A percentile compares a stretch with the other conserved stretches of the same genome.
Conservation (phyloP, 2,888 invertebrate genomes). For the Calephelis perditalis region DNA sequence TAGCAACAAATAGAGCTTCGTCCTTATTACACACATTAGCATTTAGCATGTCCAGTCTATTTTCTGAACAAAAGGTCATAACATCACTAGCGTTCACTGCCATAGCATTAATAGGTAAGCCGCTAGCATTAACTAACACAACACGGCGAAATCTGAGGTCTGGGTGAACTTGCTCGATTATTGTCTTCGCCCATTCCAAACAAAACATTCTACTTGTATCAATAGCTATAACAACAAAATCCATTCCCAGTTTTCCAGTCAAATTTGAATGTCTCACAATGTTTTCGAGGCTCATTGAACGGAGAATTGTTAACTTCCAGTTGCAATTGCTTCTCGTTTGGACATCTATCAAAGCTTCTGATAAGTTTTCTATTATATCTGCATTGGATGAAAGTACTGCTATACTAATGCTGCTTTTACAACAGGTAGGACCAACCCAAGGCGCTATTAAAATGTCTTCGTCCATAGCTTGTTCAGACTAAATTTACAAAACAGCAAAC, state of each 20-base stretch:
- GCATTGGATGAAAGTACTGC: constrained; percentile 57
- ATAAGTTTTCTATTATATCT: constrained; percentile 56
- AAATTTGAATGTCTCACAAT: constrained; percentile 48
- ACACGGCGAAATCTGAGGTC: constrained; percentile 58
- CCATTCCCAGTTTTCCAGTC: constrained; percentile 58
- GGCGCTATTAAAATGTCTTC: constrained; percentile 50
- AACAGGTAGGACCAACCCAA: constrained; percentile 60
- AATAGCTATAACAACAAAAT: constrained; percentile 60
- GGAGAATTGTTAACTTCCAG: constrained; percentile 59
- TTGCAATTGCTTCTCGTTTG: constrained; percentile 50
- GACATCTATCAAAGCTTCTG: constrained; percentile 51
- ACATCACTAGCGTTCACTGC: constrained; percentile 56
- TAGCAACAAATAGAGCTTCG: constrained; percentile 49
- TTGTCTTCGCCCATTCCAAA: constrained; percentile 57
- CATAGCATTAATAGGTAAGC: constrained; percentile 56
- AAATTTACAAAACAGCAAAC: background rate
- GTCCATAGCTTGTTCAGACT: constrained; percentile 32
- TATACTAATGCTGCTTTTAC: constrained; percentile 53
- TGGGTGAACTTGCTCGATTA: constrained; percentile 56
- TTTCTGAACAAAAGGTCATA: constrained; percentile 49
- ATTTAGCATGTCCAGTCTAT: constrained; percentile 55
- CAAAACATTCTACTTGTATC: constrained; percentile 61
- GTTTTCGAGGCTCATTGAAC: constrained; percentile 52
- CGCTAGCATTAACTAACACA: constrained; percentile 61
- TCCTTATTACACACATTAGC: constrained; percentile 52